Percentiles rank a stretch among this genome's conserved stretches.
Conservation (phyloP, 2,888 invertebrate genomes). For the Abscondita cerata region DNA sequence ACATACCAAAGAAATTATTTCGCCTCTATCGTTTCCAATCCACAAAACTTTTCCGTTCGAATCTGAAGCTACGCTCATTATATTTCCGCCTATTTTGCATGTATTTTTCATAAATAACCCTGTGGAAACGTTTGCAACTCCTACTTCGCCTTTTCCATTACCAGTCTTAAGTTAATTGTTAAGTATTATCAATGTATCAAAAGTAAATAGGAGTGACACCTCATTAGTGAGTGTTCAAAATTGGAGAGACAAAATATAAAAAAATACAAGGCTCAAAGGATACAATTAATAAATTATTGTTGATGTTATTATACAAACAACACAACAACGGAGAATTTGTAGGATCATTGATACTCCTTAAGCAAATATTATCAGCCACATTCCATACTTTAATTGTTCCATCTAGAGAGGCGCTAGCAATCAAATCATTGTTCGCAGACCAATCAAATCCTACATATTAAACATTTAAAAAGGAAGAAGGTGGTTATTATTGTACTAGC, state of each 20-base stretch:
- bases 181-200: too few species aligned
- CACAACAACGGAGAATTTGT: slow-evolving; percentile 69
- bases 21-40: slow-evolving; percentile 78
- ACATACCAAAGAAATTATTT: slow-evolving; percentile 54
- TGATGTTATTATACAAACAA: slow-evolving; percentile 83
- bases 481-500: slow-evolving; percentile 9
- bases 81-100: slow-evolving; percentile 66
- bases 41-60: slow-evolving; percentile 80
- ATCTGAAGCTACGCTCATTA: slow-evolving; percentile 77
- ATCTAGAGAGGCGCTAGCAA: slow-evolving; percentile 80
- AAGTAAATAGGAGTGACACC: too few species aligned
- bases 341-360: slow-evolving; percentile 71
- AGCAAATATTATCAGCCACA: slow-evolving; percentile 63
- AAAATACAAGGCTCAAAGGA: slow-evolving; percentile 59
- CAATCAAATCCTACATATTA: slow-evolving; percentile 73
- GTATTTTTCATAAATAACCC: slow-evolving; percentile 76
- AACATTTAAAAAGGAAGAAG: too few species aligned
- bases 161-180: slow-evolving; percentile 63
- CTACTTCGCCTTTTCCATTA: slow-evolving; percentile 75
- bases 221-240: too few species aligned
- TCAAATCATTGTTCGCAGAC: slow-evolving; percentile 84
- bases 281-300: slow-evolving; percentile 87
- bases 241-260: too few species aligned
- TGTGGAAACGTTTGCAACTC: slow-evolving; percentile 84
- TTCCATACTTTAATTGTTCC: slow-evolving; percentile 77